These are phyloP conservation scores for Cantharis rufa DNA, from an alignment of 2,888 invertebrate species.

Conservation along the genomic window DNA sequence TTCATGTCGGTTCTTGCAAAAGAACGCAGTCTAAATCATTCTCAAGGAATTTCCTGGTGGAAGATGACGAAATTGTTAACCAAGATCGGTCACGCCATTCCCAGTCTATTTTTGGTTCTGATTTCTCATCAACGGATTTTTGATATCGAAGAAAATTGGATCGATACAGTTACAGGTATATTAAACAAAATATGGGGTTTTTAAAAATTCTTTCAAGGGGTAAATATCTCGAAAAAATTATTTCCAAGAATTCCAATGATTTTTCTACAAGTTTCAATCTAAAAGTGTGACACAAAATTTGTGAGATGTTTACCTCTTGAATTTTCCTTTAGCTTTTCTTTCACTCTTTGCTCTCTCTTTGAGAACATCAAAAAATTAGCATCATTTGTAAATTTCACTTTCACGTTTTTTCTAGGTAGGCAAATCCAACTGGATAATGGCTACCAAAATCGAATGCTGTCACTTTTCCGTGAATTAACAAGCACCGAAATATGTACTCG, in stretches of 20 bases:
- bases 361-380: too few relatives aligned
- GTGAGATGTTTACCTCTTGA: too few relatives aligned
- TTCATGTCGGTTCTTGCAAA: constrained; percentile 59
- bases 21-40: constrained; percentile 51
- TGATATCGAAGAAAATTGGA: constrained; percentile 44
- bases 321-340: too few relatives aligned
- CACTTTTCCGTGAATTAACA: constrained; percentile 51
- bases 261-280: too few relatives aligned
- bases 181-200: background rate
- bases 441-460: constrained; percentile 49
- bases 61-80: constrained; percentile 57
- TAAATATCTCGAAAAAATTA: too few relatives aligned
- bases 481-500: constrained; percentile 51
- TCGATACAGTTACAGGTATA: constrained; percentile 50
- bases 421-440: constrained; percentile 40
- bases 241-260: too few relatives aligned
- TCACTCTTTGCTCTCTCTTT: too few relatives aligned
- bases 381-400: background rate
- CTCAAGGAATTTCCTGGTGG: constrained; percentile 59
- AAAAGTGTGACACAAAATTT: too few relatives aligned
- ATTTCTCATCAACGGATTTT: constrained; percentile 50
- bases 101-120: constrained; percentile 57
- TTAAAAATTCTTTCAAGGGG: background rate
- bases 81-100: constrained; percentile 55
- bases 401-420: constrained; percentile 40